Percentiles rank a stretch among this genome's conserved stretches.
These are phyloP conservation scores for Harpagus bidentatus DNA, from an alignment of 2,113 vertebrate species.

Conservation along the genomic window DNA sequence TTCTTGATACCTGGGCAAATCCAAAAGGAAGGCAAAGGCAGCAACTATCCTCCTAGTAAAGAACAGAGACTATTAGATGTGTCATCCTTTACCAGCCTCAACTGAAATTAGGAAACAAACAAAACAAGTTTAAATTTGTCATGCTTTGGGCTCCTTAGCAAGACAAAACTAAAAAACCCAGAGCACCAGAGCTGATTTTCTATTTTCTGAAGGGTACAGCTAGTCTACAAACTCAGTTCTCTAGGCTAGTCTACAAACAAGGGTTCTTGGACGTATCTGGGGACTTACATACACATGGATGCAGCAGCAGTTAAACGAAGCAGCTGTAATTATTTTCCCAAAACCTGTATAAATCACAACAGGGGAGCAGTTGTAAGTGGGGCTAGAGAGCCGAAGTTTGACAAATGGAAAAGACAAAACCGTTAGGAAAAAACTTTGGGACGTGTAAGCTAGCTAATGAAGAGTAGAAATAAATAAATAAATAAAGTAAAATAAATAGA, in stretches of 20 bases:
- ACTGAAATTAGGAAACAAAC: not conserved
- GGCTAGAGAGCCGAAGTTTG: not conserved
- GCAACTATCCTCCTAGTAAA: not conserved
- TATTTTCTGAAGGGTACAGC: not conserved
- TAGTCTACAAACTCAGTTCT: not conserved
- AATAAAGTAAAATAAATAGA: not conserved
- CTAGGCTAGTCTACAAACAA: not conserved
- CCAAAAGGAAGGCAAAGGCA: not conserved
- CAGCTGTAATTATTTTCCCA: conserved; percentile 13
- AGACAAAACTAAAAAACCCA: not conserved
- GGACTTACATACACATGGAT: not conserved
- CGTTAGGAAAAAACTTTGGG: conserved; percentile 22
- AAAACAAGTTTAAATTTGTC: not conserved
- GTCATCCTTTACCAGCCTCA: not conserved
- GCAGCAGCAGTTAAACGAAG: conserved; percentile 23
- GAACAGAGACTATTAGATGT: not conserved
- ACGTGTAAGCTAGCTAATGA: not conserved
- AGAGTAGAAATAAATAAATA: not conserved
- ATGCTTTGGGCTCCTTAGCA: not conserved
- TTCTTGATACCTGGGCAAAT: not conserved
- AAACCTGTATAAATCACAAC: conserved; percentile 41
- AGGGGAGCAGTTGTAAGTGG: not conserved
- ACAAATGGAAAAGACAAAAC: conserved; percentile 49
- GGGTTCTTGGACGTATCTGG: not conserved
- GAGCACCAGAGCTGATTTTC: not conserved